Conservation (phyloP, 2,888 invertebrate species). For the Piscicola geometra region DNA sequence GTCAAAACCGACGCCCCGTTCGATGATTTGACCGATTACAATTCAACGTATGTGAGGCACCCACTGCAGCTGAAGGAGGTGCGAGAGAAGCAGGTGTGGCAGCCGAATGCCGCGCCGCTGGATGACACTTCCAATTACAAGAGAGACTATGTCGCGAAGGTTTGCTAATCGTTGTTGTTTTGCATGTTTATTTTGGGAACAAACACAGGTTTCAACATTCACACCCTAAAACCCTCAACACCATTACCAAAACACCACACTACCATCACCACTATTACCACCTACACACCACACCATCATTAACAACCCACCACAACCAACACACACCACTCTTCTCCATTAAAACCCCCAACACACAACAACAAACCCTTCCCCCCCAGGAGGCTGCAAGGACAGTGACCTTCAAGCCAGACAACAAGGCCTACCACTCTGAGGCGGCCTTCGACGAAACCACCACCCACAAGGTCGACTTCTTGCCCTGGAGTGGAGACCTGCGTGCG, state of each 20-base stretch:
- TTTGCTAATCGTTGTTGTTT: not conserved
- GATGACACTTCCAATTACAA: conserved; percentile 52
- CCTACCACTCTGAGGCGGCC: conserved; percentile 52
- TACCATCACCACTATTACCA: no score
- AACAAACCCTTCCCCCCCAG: not conserved
- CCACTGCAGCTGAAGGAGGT: conserved; percentile 47
- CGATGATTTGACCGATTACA: conserved; percentile 52
- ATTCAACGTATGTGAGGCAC: conserved; percentile 52
- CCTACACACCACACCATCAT: no score
- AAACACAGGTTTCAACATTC: no score
- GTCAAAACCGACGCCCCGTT: conserved; percentile 48
- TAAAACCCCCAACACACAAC: no score
- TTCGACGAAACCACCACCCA: conserved; percentile 54
- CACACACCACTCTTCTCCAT: no score
- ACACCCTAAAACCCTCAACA: no score
- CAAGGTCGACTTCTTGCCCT: conserved; percentile 42
- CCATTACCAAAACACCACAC: no score
- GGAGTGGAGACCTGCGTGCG: conserved; percentile 24
- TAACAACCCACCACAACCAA: no score
- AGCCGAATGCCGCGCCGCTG: conserved; percentile 48
- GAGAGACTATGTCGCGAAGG: conserved; percentile 47
- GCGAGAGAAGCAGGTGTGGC: conserved; percentile 48
- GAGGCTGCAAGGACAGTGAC: conserved; percentile 45
- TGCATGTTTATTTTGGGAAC: no score
- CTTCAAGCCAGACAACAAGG: conserved; percentile 51